Conservation (phyloP, 2,888 invertebrate species). For the Anoncus sp. region DNA sequence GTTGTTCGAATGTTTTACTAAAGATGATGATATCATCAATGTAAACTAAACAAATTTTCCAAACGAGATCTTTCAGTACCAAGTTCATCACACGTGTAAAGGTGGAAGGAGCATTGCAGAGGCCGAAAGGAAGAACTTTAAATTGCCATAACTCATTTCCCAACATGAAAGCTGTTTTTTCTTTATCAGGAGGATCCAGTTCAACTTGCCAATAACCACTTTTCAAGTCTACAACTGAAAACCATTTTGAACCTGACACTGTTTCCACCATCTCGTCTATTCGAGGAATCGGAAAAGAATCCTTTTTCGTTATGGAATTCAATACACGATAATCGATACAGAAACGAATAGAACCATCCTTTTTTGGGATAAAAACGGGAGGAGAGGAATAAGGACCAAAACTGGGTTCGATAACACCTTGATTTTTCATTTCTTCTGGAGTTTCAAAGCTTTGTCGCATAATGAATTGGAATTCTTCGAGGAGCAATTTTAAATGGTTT, state of each 20-base stretch:
- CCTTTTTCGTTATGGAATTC: conserved; percentile 28
- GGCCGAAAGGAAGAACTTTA: too few relatives aligned
- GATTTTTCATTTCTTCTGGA: conserved; percentile 23
- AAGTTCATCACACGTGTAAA: too few relatives aligned
- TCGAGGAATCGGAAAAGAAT: conserved; percentile 26
- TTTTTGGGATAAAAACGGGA: too few relatives aligned
- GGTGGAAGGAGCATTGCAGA: too few relatives aligned
- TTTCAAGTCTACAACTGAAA: conserved; percentile 18
- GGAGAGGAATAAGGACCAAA: conserved; percentile 10
- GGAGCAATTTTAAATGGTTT: conserved; percentile 25
- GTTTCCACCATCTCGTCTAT: conserved; percentile 20
- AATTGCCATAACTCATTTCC: too few relatives aligned
- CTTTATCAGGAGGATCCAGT: conserved; percentile 13
- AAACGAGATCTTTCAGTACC: too few relatives aligned
- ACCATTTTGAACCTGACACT: conserved; percentile 8
- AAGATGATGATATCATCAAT: too few relatives aligned
- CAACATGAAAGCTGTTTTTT: conserved; percentile 28
- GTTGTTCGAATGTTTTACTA: conserved; percentile 55
- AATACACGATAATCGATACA: conserved; percentile 26
- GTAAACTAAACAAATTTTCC: conserved; percentile 62
- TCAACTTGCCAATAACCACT: too few relatives aligned
- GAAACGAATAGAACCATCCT: conserved; percentile 14
- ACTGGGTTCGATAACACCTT: conserved; percentile 29
- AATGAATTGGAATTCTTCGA: conserved; percentile 29
- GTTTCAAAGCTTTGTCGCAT: too few relatives aligned